phyloP scores from a whole-genome alignment of 2,113 vertebrate species.

The Phaetusa simplex region DNA sequence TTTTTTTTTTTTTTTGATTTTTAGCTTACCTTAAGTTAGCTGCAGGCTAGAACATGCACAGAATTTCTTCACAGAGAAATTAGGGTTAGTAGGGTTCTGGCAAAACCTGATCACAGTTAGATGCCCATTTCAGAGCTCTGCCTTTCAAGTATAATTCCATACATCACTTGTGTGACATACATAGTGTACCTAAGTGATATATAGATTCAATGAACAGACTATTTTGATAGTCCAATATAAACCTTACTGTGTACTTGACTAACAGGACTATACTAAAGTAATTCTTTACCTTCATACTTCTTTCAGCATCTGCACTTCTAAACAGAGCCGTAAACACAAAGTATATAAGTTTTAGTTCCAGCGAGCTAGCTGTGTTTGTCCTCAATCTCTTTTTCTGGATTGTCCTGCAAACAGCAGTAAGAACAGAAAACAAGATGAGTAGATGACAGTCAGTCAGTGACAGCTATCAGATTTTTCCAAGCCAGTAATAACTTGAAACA shows the following conservation, averaged over 20 bases:
- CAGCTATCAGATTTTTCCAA: not conserved
- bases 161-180: not conserved
- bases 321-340: not conserved
- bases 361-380: not conserved
- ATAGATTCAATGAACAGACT: not conserved
- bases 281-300: not conserved
- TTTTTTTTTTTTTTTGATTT: constrained; percentile 32
- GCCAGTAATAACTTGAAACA: not conserved
- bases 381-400: not conserved
- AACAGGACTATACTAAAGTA: not conserved
- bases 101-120: not conserved
- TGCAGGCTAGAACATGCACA: not conserved
- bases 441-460: not conserved
- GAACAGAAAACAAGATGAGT: not conserved
- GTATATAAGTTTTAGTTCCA: not conserved
- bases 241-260: not conserved
- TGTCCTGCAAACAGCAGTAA: not conserved
- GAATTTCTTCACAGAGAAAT: constrained; percentile 1
- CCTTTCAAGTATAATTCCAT: not conserved
- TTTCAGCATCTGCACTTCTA: not conserved
- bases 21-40: constrained; percentile 5
- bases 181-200: not conserved
- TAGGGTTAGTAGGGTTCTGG: not conserved
- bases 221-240: not conserved
- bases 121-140: not conserved